phyloP scores from a whole-genome alignment of 2,113 vertebrate genomes.

The Crotalus viridis region DNA sequence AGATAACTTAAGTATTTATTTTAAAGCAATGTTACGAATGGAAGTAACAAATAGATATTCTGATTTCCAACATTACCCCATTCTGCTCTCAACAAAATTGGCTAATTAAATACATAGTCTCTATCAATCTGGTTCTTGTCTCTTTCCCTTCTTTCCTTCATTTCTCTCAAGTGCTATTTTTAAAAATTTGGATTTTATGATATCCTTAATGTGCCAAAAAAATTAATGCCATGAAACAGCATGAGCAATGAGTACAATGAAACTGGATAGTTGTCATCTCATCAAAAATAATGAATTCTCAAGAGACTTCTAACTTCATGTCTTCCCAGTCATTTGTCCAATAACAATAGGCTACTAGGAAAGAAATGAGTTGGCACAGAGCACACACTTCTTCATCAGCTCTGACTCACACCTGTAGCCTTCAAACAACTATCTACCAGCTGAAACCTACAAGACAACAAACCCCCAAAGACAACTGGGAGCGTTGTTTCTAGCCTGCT shows the following conservation, averaged over 20 bases:
- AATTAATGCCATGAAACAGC: constrained; percentile 61
- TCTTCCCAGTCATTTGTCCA: constrained; percentile 70
- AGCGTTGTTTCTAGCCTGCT: constrained; percentile 77
- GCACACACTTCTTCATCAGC: constrained; percentile 48
- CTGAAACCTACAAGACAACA: constrained; percentile 71
- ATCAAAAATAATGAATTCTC: constrained; percentile 86
- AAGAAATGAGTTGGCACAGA: constrained; percentile 53
- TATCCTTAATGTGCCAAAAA: constrained; percentile 57
- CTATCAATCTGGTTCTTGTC: not conserved
- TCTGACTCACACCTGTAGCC: constrained; percentile 80
- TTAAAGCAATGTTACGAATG: not conserved
- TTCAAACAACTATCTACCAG: constrained; percentile 68
- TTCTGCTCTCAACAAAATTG: not conserved
- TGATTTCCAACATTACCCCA: not conserved
- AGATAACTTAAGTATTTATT: rapidly evolving
- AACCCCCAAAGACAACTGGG: constrained; percentile 73
- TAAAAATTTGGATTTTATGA: constrained; percentile 51
- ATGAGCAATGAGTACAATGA: constrained; percentile 61
- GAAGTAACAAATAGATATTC: not conserved
- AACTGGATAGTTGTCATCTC: constrained; percentile 74
- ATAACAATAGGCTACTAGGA: constrained; percentile 67
- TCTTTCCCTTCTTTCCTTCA: not conserved
- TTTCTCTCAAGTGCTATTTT: constrained; percentile 29
- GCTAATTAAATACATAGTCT: not conserved
- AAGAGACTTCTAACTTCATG: constrained; percentile 72